A percentile compares a stretch with the other conserved stretches of the same genome.
phyloP scores from a whole-genome alignment of 2,888 invertebrate species.

The Zhuqinia jingwanae region DNA sequence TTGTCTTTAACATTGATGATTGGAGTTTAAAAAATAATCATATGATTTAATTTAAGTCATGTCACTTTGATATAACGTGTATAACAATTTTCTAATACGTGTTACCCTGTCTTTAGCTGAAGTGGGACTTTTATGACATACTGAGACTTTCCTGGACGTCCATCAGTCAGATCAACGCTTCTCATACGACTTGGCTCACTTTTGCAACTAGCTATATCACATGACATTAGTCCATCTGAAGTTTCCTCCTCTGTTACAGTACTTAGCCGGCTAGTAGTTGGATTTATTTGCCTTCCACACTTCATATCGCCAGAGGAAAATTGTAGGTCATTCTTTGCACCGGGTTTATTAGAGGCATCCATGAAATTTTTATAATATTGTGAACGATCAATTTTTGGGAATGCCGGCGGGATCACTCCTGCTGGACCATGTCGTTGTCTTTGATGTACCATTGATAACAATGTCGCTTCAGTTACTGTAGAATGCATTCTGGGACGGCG shows the following conservation, averaged over 20 bases:
- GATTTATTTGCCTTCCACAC: too few species aligned
- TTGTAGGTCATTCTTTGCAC: neutral
- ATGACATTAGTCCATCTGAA: neutral
- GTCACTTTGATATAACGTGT: too few species aligned
- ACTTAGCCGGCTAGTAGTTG: neutral
- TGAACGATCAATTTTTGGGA: neutral
- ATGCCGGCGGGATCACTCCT: slow-evolving; percentile 2
- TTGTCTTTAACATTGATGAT: too few species aligned
- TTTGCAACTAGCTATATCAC: too few species aligned
- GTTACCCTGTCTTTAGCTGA: too few species aligned
- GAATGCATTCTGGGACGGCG: slow-evolving; percentile 27
- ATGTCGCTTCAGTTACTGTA: neutral
- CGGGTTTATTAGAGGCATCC: neutral
- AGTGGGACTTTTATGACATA: too few species aligned
- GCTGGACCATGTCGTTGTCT: neutral
- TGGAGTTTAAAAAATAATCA: too few species aligned
- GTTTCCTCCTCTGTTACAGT: neutral
- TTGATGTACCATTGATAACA: slow-evolving; percentile 9
- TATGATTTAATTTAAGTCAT: too few species aligned
- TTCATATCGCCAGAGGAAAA: neutral
- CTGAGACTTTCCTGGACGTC: too few species aligned
- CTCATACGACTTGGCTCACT: too few species aligned
- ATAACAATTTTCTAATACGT: too few species aligned
- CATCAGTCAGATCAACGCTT: too few species aligned
- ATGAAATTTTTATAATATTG: neutral